These are phyloP conservation scores for Lordiphosa collinella DNA, from an alignment of 1,140 invertebrate genomes.

Conservation along the genomic window DNA sequence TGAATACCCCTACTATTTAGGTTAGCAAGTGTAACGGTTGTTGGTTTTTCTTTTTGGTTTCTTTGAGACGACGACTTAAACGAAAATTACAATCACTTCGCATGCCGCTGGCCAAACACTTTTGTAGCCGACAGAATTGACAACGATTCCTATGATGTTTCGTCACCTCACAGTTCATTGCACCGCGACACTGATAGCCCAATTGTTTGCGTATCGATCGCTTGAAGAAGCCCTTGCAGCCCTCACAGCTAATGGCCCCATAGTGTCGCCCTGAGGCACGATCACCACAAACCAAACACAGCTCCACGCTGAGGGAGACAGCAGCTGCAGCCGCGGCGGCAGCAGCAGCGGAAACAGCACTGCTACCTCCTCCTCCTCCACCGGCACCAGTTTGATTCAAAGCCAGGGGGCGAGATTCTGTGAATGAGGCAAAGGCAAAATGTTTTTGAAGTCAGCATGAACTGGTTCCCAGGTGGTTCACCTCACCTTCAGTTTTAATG, in stretches of 20 bases:
- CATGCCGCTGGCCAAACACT: slow-evolving; percentile 98
- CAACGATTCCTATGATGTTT: slow-evolving; percentile 98
- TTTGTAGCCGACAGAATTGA: slow-evolving; percentile 98
- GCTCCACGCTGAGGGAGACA: slow-evolving; percentile 83
- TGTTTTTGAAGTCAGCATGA: slow-evolving; percentile 1
- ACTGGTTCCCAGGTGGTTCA: slow-evolving; percentile 35
- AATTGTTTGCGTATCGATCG: slow-evolving; percentile 95
- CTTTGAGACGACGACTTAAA: slow-evolving; percentile 79
- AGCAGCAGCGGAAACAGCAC: slow-evolving; percentile 14
- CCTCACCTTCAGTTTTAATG: slow-evolving; percentile 73
- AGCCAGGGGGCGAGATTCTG: slow-evolving; percentile 19
- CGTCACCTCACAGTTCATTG: slow-evolving; percentile 97
- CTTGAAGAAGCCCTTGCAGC: slow-evolving; percentile 96
- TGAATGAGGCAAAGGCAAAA: slow-evolving; percentile 8
- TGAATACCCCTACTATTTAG: not conserved
- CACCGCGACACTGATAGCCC: slow-evolving; percentile 96
- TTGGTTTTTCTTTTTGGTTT: slow-evolving; percentile 19
- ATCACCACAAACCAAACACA: slow-evolving; percentile 97
- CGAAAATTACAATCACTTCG: slow-evolving; percentile 96
- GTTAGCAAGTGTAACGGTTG: not conserved
- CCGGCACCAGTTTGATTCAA: slow-evolving; percentile 46
- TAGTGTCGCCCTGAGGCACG: slow-evolving; percentile 96
- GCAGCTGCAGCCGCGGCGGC: slow-evolving; percentile 45
- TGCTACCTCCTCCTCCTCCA: slow-evolving; percentile 1
- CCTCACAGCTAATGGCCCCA: slow-evolving; percentile 96